Conservation (phyloP, 2,888 invertebrate genomes). For the Hirtodrosophila alboralis region DNA sequence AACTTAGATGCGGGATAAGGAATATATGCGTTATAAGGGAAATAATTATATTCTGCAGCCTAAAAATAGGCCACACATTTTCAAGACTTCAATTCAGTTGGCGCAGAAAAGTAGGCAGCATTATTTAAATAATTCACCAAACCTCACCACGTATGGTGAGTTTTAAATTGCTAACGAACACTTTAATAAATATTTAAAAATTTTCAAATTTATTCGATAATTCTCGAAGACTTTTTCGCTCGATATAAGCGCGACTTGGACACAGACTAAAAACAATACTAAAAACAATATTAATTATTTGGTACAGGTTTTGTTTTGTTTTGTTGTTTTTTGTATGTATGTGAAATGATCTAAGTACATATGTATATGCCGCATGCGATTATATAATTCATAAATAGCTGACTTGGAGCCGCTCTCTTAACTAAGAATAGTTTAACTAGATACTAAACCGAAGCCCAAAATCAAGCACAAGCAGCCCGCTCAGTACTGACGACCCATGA, state of each 20-base stretch:
- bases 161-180: too few relatives aligned
- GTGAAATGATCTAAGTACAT: conserved; percentile 62
- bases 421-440: conserved; percentile 52
- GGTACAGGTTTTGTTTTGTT: conserved; percentile 51
- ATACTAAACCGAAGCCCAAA: conserved; percentile 58
- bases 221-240: conserved; percentile 37
- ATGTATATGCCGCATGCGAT: conserved; percentile 26
- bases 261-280: conserved; percentile 51
- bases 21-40: too few relatives aligned
- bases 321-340: conserved; percentile 15
- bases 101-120: neutral
- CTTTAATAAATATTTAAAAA: neutral
- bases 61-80: too few relatives aligned
- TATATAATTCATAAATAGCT: conserved; percentile 12
- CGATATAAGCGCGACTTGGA: conserved; percentile 41
- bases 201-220: conserved; percentile 46
- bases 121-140: too few relatives aligned
- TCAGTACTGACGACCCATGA: conserved; percentile 85
- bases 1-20: too few relatives aligned
- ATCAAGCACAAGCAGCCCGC: conserved; percentile 3
- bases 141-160: too few relatives aligned
- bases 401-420: conserved; percentile 21
- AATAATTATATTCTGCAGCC: too few relatives aligned
- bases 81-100: neutral
- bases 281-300: conserved; percentile 59